Evolutionary conservation across 2,797 vertebrate genomes (phyloP).

Genomic region (Ciconia nigra): DNA sequence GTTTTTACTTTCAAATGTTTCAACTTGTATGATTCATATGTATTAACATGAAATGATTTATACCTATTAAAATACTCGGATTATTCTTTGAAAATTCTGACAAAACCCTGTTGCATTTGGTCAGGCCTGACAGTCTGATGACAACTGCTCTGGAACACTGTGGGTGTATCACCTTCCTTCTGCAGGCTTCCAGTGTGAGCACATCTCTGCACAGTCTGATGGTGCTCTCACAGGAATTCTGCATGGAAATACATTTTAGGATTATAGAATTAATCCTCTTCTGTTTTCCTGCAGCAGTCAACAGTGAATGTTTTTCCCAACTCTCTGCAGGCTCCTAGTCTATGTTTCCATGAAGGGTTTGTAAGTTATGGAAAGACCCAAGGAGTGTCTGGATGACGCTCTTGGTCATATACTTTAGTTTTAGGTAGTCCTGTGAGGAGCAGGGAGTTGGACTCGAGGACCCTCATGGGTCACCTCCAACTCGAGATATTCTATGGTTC

Average conservation of each 20-base stretch:
- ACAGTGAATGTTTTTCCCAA: not conserved
- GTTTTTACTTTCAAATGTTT: not conserved
- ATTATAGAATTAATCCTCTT: not conserved
- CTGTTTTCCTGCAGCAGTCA: not conserved
- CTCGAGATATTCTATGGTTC: not conserved
- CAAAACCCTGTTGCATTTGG: not conserved
- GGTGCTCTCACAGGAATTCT: not conserved
- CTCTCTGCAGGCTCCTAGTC: not conserved
- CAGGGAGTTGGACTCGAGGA: no score
- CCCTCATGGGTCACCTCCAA: not conserved
- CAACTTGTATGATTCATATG: not conserved
- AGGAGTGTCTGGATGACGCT: not conserved
- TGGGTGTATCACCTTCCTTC: not conserved
- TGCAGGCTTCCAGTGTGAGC: not conserved
- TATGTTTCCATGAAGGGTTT: not conserved
- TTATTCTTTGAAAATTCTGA: not conserved
- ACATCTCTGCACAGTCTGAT: not conserved
- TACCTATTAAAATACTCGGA: not conserved
- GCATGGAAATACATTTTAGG: not conserved
- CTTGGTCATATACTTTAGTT: not conserved
- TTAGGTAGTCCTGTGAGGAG: not conserved
- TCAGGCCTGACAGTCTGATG: not conserved
- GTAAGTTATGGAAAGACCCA: not conserved
- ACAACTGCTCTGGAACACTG: not conserved
- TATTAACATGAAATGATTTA: not conserved